phyloP scores from a whole-genome alignment of 2,113 vertebrate species.

The Pluvialis apricaria region DNA sequence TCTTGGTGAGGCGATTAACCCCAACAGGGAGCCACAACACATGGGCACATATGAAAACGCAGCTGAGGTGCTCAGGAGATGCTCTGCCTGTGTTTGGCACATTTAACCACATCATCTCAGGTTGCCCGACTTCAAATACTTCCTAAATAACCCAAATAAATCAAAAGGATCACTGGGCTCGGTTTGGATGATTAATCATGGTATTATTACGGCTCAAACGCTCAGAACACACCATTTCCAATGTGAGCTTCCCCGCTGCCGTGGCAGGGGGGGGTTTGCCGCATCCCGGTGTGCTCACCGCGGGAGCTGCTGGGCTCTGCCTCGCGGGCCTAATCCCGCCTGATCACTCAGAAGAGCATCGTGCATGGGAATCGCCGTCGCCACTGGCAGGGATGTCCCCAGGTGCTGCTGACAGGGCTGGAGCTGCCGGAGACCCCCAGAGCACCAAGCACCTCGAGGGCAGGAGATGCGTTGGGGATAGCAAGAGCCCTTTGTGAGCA shows the following conservation, averaged over 20 bases:
- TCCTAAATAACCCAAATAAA: neutral
- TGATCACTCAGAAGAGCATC: rapidly evolving
- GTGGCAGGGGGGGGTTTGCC: neutral
- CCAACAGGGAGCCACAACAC: neutral
- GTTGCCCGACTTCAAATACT: neutral
- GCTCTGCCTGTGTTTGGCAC: neutral
- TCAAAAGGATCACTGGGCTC: neutral
- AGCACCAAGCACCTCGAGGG: neutral
- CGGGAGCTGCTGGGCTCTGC: neutral
- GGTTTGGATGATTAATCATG: rapidly evolving
- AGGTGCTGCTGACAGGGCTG: neutral
- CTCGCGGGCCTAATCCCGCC: rapidly evolving
- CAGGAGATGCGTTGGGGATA: neutral
- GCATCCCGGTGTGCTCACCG: rapidly evolving
- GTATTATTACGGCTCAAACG: neutral
- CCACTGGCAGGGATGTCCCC: neutral
- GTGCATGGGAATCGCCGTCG: rapidly evolving
- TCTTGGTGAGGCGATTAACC: neutral
- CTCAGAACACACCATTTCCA: neutral
- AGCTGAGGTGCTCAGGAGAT: neutral
- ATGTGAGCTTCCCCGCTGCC: rapidly evolving
- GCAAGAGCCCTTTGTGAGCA: neutral
- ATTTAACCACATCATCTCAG: neutral
- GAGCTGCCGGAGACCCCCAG: rapidly evolving
- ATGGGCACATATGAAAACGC: rapidly evolving